Evolutionary conservation across 1,140 invertebrate genomes (phyloP).

Genomic region (Brachionus plicatilis): DNA sequence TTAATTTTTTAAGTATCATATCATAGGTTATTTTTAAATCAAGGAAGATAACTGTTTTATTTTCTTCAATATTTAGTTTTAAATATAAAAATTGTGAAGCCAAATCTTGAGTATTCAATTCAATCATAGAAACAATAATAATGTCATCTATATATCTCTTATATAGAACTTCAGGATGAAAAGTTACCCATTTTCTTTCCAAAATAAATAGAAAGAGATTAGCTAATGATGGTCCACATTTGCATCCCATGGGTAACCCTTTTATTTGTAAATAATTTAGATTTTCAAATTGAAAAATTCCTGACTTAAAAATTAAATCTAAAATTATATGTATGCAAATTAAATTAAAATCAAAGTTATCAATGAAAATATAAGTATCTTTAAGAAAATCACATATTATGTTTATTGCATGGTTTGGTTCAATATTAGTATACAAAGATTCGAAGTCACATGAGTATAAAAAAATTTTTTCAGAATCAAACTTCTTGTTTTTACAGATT

Average conservation of each 20-base stretch:
- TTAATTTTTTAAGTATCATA: background rate
- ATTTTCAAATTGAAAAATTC: background rate
- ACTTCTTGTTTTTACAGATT: too few species aligned
- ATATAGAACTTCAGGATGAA: background rate
- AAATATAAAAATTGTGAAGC: background rate
- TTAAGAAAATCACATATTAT: background rate
- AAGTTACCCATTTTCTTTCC: background rate
- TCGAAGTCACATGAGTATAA: background rate
- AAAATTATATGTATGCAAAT: background rate
- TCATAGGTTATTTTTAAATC: background rate
- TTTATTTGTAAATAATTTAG: background rate
- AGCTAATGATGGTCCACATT: background rate
- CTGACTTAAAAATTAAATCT: background rate
- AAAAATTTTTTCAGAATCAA: background rate
- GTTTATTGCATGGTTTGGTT: background rate
- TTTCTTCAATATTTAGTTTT: background rate
- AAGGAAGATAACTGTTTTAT: background rate
- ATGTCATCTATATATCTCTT: background rate
- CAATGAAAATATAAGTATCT: background rate
- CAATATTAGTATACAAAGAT: background rate
- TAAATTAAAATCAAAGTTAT: background rate
- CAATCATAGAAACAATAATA: background rate
- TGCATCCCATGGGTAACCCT: background rate
- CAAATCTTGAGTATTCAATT: background rate
- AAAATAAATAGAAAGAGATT: background rate